These are phyloP conservation scores for Aradus depressus DNA, from an alignment of 2,888 invertebrate genomes.

Conservation along the genomic window DNA sequence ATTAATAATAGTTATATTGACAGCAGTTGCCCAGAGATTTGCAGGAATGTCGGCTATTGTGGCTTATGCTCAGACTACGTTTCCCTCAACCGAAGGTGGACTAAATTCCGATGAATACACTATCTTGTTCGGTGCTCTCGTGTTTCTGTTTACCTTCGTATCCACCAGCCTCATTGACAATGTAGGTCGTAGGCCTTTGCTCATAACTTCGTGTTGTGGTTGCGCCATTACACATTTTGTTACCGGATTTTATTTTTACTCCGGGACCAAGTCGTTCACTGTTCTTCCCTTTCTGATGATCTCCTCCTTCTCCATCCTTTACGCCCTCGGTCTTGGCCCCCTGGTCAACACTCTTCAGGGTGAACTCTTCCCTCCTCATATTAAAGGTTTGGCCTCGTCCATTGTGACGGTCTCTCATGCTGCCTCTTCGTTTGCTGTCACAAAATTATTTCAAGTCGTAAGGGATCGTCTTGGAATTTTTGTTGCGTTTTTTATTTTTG, in stretches of 20 bases:
- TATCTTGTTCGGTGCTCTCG: constrained; percentile 28
- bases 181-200: constrained; percentile 26
- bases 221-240: constrained; percentile 24
- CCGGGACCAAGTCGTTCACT: neutral
- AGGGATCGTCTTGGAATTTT: constrained; percentile 22
- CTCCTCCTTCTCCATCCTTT: constrained; percentile 26
- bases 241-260: constrained; percentile 25
- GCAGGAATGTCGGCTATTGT: constrained; percentile 30
- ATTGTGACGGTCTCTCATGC: constrained; percentile 28
- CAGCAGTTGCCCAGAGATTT: constrained; percentile 27
- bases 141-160: constrained; percentile 27
- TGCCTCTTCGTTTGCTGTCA: constrained; percentile 26
- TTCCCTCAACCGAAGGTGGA: constrained; percentile 25
- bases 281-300: constrained; percentile 27
- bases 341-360: constrained; percentile 28
- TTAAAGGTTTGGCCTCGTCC: constrained; percentile 28
- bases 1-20: constrained; percentile 26
- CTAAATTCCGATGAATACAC: constrained; percentile 28
- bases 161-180: constrained; percentile 28
- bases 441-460: constrained; percentile 27
- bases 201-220: constrained; percentile 26
- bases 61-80: constrained; percentile 27
- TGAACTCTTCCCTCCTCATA: constrained; percentile 28
- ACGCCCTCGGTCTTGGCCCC: constrained; percentile 28
- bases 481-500: constrained; percentile 27